Percentiles rank a stretch among this genome's conserved stretches.
Conservation (phyloP, 1,140 invertebrate species). For the Apis florea region DNA sequence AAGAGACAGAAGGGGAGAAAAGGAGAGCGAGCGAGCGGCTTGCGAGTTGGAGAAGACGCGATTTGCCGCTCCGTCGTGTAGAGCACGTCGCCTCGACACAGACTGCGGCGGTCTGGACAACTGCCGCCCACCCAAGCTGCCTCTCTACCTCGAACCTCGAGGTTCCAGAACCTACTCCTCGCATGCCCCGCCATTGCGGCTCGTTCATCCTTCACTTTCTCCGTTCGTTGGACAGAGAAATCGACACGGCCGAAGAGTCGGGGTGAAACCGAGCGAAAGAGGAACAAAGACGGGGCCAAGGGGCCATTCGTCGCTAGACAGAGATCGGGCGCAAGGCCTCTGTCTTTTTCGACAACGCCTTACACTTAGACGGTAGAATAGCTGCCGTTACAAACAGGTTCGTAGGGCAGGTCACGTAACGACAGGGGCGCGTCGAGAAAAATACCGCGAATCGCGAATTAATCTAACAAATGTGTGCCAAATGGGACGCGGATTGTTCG, state of each 20-base stretch:
- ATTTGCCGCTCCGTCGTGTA: slow-evolving; percentile 71
- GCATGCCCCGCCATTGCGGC: slow-evolving; percentile 26
- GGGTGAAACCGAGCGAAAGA: slow-evolving; percentile 25
- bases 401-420: slow-evolving; percentile 64
- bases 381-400: slow-evolving; percentile 51
- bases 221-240: slow-evolving; percentile 28
- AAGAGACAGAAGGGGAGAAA: slow-evolving; percentile 9
- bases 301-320: not conserved
- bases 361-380: slow-evolving; percentile 23
- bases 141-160: slow-evolving; percentile 49
- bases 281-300: not conserved
- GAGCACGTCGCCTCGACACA: slow-evolving; percentile 74
- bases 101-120: slow-evolving; percentile 74
- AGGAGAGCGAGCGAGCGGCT: slow-evolving; percentile 46
- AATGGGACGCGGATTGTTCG: slow-evolving; percentile 1
- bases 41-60: slow-evolving; percentile 68
- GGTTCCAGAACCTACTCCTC: slow-evolving; percentile 34
- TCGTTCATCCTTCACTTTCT: slow-evolving; percentile 26
- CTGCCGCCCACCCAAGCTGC: slow-evolving; percentile 75
- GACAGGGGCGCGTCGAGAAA: slow-evolving; percentile 30
- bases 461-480: not conserved
- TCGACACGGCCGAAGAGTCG: not conserved
- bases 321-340: not conserved
- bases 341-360: slow-evolving; percentile 28
- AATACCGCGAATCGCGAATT: slow-evolving; percentile 30